Conservation (phyloP, 2,888 invertebrate genomes). For the Euphydryas editha region DNA sequence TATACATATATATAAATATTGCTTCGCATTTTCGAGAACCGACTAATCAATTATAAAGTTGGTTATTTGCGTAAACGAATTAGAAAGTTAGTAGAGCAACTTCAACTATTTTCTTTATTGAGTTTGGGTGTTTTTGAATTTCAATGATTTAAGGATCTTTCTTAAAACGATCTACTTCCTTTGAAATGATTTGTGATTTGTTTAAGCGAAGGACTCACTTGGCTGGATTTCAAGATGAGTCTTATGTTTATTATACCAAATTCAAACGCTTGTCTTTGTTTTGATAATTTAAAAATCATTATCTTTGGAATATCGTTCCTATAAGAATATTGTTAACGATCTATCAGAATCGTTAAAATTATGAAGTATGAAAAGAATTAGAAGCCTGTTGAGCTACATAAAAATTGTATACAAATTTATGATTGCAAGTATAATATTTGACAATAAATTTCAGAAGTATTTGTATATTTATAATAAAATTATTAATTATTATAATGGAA, state of each 20-base stretch:
- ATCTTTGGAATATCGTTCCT: no score
- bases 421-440: no score
- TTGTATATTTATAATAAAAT: no score
- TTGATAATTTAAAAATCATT: background rate
- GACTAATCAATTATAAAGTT: constrained; percentile 5
- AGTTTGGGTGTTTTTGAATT: constrained; percentile 5
- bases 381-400: no score
- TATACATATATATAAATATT: background rate
- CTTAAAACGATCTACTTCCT: background rate
- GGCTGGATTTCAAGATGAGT: background rate
- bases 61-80: constrained; percentile 1
- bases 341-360: no score
- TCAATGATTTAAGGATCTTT: background rate
- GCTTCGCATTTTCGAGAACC: background rate
- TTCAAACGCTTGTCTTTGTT: background rate
- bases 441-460: no score
- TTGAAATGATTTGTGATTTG: background rate
- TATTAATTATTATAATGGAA: no score
- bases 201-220: background rate
- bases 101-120: background rate
- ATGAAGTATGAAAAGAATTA: no score
- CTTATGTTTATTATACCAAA: background rate
- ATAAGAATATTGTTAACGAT: no score
- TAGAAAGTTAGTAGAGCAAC: constrained; percentile 5
- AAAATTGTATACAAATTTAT: no score